These are phyloP conservation scores for Troglohyphantes excavatus DNA, from an alignment of 2,888 invertebrate genomes.

Conservation along the genomic window DNA sequence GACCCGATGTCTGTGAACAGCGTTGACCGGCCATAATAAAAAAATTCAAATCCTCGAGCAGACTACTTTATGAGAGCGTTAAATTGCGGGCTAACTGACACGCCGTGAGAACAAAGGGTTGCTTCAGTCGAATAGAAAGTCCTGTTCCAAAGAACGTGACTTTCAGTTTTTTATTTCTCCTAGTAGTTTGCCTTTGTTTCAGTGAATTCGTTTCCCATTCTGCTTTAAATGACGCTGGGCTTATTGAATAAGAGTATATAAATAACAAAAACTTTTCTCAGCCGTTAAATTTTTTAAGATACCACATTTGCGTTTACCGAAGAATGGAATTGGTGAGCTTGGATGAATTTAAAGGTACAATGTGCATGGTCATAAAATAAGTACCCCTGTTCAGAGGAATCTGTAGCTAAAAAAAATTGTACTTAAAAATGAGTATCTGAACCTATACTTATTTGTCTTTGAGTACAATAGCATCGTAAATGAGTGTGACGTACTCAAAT, in stretches of 20 bases:
- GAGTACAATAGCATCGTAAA: no score
- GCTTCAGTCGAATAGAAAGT: constrained; percentile 2
- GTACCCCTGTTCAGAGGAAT: no score
- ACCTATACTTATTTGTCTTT: no score
- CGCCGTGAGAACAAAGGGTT: constrained; percentile 49
- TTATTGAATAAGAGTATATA: neutral
- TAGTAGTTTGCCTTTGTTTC: constrained; percentile 10
- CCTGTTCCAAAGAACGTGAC: constrained; percentile 15
- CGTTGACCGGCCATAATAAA: constrained; percentile 37
- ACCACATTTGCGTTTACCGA: no score
- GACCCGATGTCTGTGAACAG: constrained; percentile 24
- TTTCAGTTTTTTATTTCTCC: constrained; percentile 12
- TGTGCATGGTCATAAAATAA: no score
- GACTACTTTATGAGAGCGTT: constrained; percentile 57
- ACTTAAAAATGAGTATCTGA: no score
- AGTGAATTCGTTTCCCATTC: neutral
- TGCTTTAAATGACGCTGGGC: neutral
- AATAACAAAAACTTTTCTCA: no score
- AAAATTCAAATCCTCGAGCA: neutral
- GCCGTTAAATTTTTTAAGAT: no score
- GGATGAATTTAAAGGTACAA: no score
- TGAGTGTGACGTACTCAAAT: no score
- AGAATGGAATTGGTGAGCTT: no score
- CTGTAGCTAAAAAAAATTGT: no score
- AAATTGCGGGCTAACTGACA: constrained; percentile 36